phyloP scores from a whole-genome alignment of 2,113 vertebrate species.

The Amphiprion percula region DNA sequence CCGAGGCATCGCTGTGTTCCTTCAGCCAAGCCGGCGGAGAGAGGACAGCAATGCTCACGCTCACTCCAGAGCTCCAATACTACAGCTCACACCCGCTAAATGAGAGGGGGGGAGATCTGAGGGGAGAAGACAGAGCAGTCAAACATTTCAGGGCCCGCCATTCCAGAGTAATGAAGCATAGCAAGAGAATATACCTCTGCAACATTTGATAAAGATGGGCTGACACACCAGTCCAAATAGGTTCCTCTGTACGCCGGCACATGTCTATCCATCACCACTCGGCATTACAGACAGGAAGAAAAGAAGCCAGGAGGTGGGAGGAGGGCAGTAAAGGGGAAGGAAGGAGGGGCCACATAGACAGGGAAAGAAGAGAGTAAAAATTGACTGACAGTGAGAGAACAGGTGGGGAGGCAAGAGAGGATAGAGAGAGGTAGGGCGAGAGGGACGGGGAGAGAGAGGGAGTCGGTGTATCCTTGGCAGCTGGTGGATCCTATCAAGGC shows the following conservation, averaged over 20 bases:
- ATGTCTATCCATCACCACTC: constrained; percentile 93
- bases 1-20: constrained; percentile 74
- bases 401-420: constrained; percentile 65
- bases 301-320: constrained; percentile 41
- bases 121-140: constrained; percentile 89
- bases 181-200: constrained; percentile 98
- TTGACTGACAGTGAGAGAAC: constrained; percentile 76
- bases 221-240: constrained; percentile 99
- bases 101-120: constrained; percentile 63
- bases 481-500: constrained; percentile 90
- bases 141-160: constrained; percentile 98
- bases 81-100: constrained; percentile 76
- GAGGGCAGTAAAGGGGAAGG: constrained; percentile 50
- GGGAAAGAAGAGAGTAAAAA: constrained; percentile 72
- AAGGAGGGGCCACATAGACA: constrained; percentile 62
- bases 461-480: constrained; percentile 88
- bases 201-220: constrained; percentile 99
- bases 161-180: constrained; percentile 99
- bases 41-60: constrained; percentile 66
- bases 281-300: constrained; percentile 78
- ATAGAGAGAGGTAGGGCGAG: constrained; percentile 58
- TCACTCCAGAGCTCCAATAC: constrained; percentile 78
- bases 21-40: constrained; percentile 72
- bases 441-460: constrained; percentile 42
- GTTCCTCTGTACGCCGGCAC: constrained; percentile 95